Evolutionary conservation across 2,888 invertebrate genomes (phyloP), one percentile per base, ranked within the genome.

Genomic region (Eupeodes latifasciatus): DNA sequence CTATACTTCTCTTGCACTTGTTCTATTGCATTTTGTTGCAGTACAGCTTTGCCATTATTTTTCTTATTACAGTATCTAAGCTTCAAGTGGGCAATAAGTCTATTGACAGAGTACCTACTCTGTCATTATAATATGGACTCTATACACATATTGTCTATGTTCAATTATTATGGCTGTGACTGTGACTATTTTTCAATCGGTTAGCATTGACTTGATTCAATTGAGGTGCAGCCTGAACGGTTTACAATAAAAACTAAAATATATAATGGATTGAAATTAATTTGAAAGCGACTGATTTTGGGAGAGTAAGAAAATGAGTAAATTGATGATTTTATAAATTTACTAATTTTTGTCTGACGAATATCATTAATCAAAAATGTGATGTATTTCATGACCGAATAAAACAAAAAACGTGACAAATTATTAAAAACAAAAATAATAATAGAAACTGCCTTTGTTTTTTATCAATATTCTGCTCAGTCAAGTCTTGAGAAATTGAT

Each of bases 121-220:
- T 1, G 9, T 5, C 66, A 49, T 40, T 40, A 40, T 40, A 40
- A 40, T 40, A 40, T 2, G 27, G 27, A 27, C 27, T 27, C 27
- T 36, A 62, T 14, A 7, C 27, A 27, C 27, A 3, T 27, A 47
- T 44, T 67, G 72, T 66, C 53, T 72, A 66, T 19, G 40, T 49
- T 40, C 9, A 14, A 74, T 79, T 40, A 57, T 80, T 79, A 86
- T 86, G 9, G 0, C 40, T 40, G 40, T 9, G 9, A 40, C 40
- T 83, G 83, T 79, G 44, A 75, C 34, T 62, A 57, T 75, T 79
- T 74, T 74, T 79, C 85, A 77, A 81, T 85, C 72, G 55, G 11
- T 57, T 72, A 72, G 61, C 86, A 86, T 86, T 86, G 86, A 87
- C 76, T 83, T 40, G 19, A 72, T 59, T 66, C 12, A 59, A 40